These are phyloP conservation scores for Mastigias papua DNA, from an alignment of 30 jellyfish, hydroid and myxozoan species.

Conservation along the genomic window DNA sequence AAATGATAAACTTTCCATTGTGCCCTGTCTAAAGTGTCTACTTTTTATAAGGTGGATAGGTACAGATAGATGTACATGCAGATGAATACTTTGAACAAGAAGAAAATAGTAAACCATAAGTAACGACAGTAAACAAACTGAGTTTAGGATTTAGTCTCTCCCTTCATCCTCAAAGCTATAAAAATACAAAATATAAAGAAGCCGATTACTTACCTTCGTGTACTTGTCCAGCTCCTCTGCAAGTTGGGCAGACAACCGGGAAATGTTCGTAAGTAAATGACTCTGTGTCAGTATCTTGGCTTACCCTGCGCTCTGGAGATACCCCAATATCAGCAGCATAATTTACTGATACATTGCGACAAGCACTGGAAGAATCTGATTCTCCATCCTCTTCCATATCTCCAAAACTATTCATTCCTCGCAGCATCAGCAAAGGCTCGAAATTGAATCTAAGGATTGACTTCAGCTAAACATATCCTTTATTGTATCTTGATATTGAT, in stretches of 20 bases:
- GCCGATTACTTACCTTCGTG: conserved; percentile 57
- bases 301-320: neutral
- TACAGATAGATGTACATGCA: too few relatives aligned
- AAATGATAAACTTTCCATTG: too few relatives aligned
- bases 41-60: too few relatives aligned
- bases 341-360: conserved; percentile 26
- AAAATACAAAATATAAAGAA: neutral
- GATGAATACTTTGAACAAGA: too few relatives aligned
- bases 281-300: conserved; percentile 45
- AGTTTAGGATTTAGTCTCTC: too few relatives aligned
- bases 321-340: neutral
- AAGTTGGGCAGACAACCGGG: conserved; percentile 97
- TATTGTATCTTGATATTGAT: too few relatives aligned
- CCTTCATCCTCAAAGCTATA: too few relatives aligned
- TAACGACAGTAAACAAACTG: too few relatives aligned
- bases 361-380: neutral
- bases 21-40: too few relatives aligned
- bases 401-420: conserved; percentile 48
- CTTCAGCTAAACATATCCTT: neutral
- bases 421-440: conserved; percentile 37
- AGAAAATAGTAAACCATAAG: too few relatives aligned
- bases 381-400: conserved; percentile 21
- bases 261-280: conserved; percentile 88
- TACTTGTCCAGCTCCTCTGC: conserved; percentile 83
- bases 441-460: neutral